Conservation (phyloP, 2,888 invertebrate species). For the Sphaerophoria taeniata region DNA sequence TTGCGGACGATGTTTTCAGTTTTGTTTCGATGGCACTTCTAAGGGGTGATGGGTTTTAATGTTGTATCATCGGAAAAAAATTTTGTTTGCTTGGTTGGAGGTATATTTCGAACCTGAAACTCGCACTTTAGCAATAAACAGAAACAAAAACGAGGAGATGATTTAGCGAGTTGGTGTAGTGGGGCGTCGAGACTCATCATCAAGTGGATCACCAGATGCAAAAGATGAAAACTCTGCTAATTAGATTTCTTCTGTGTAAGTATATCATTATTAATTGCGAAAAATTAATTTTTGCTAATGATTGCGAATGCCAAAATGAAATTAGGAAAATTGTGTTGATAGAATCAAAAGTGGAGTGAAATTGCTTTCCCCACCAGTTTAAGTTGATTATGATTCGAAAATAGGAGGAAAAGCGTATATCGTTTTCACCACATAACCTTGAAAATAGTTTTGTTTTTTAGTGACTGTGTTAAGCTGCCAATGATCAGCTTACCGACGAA, state of each 20-base stretch:
- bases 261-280: conserved; percentile 32
- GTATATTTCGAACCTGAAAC: not conserved
- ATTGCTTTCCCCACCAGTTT: too few species aligned
- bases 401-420: too few species aligned
- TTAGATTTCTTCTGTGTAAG: conserved; percentile 59
- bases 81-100: conserved; percentile 51
- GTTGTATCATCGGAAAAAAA: conserved; percentile 59
- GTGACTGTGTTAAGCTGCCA: too few species aligned
- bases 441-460: too few species aligned
- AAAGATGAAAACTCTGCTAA: conserved; percentile 53
- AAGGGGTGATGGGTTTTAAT: conserved; percentile 1
- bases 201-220: conserved; percentile 44
- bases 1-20: conserved; percentile 14
- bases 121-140: conserved; percentile 46
- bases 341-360: conserved; percentile 9
- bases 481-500: too few species aligned
- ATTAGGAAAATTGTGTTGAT: not conserved
- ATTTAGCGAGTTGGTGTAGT: not conserved
- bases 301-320: conserved; percentile 21
- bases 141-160: too few species aligned
- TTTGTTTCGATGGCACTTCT: not conserved
- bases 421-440: too few species aligned
- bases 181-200: conserved; percentile 29
- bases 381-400: too few species aligned
- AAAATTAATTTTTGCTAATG: conserved; percentile 57